phyloP scores from a whole-genome alignment of 2,113 vertebrate species.

The Chaetodon trifascialis region DNA sequence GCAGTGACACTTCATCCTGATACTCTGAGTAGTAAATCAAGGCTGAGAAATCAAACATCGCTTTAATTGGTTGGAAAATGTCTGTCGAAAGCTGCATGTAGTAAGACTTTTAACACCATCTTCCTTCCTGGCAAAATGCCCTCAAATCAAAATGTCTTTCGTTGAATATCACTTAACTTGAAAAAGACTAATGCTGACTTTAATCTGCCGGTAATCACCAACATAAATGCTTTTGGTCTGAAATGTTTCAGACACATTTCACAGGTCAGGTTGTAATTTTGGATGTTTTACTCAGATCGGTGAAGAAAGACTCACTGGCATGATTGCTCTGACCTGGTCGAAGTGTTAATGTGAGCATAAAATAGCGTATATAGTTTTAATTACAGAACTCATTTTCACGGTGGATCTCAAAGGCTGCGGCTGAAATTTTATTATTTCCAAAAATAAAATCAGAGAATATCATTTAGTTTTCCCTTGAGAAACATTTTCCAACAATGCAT shows the following conservation, averaged over 20 bases:
- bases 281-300: not conserved
- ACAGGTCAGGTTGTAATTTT: not conserved
- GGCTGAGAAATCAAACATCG: not conserved
- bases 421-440: not conserved
- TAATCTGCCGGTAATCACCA: not conserved
- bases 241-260: not conserved
- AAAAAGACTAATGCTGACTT: not conserved
- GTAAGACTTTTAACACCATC: not conserved
- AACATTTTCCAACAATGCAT: not conserved
- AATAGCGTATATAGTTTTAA: too few relatives aligned
- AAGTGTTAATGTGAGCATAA: too few relatives aligned
- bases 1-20: not conserved
- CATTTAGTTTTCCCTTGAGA: not conserved
- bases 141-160: not conserved
- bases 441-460: not conserved
- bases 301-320: conserved; percentile 1
- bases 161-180: not conserved
- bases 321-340: not conserved
- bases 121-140: not conserved
- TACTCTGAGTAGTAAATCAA: not conserved
- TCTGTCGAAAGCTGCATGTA: not conserved
- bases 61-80: not conserved
- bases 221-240: not conserved
- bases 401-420: not conserved
- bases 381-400: not conserved